Evolutionary conservation across 2,888 invertebrate genomes (phyloP).

Genomic region (Cheilosia pagana): DNA sequence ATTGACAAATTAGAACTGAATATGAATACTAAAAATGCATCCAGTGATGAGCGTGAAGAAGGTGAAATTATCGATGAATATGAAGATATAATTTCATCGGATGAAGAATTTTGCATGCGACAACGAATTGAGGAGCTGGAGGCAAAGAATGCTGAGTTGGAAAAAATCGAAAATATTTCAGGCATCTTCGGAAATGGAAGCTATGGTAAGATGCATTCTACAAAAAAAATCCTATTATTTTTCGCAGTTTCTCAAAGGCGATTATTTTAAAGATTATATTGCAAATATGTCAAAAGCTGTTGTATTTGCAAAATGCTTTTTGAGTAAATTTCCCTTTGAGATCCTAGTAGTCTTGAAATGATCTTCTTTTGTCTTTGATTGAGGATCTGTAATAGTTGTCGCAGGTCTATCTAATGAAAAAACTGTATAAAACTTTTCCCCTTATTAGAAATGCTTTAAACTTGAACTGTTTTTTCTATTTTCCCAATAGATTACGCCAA

Average conservation of each 20-base stretch:
- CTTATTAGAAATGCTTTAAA: background rate
- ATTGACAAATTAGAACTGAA: conserved; percentile 47
- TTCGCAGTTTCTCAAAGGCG: too few species aligned
- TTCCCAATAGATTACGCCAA: conserved; percentile 36
- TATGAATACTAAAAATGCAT: conserved; percentile 53
- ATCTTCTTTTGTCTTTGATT: too few species aligned
- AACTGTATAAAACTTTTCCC: too few species aligned
- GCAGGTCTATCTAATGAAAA: too few species aligned
- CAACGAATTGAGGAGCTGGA: conserved; percentile 82
- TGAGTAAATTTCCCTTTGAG: too few species aligned
- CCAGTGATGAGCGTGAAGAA: conserved; percentile 80
- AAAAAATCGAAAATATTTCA: conserved; percentile 82
- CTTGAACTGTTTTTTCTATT: background rate
- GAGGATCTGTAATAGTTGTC: too few species aligned
- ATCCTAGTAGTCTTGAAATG: too few species aligned
- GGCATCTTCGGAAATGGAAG: conserved; percentile 77
- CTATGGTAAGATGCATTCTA: conserved; percentile 78
- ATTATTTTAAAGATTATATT: too few species aligned
- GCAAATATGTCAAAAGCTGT: too few species aligned
- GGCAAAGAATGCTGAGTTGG: conserved; percentile 82
- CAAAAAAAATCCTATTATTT: too few species aligned
- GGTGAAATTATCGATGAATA: conserved; percentile 83
- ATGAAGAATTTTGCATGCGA: conserved; percentile 81
- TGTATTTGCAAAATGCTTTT: too few species aligned
- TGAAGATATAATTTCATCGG: conserved; percentile 83